Evolutionary conservation across 2,113 vertebrate species (phyloP).

Genomic region (Lucifuga dentata): DNA sequence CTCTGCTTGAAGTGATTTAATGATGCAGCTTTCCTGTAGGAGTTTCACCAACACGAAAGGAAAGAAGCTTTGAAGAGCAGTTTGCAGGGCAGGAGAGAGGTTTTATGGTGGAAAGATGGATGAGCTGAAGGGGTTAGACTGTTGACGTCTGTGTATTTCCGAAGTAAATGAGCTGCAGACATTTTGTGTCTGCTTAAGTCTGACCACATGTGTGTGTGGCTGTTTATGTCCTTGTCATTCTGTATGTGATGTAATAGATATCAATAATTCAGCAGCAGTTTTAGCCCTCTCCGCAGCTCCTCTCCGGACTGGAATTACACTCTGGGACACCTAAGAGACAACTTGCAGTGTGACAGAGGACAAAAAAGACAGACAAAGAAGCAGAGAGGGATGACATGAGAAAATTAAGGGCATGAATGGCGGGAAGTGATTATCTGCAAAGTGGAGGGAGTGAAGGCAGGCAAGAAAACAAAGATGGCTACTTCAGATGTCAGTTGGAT

Average conservation of each 20-base stretch:
- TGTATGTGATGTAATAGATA: constrained; percentile 69
- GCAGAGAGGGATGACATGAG: constrained; percentile 19
- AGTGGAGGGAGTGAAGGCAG: not conserved
- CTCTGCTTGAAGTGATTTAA: constrained; percentile 59
- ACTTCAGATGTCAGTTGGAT: not conserved
- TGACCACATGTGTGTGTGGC: constrained; percentile 29
- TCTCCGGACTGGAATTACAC: constrained; percentile 59
- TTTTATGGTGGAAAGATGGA: constrained; percentile 24
- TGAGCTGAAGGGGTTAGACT: constrained; percentile 10
- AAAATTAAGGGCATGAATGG: constrained; percentile 4
- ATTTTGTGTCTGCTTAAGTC: constrained; percentile 8
- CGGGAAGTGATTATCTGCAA: not conserved
- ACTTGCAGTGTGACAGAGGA: constrained; percentile 42
- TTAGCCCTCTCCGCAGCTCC: constrained; percentile 54
- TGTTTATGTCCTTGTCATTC: constrained; percentile 35
- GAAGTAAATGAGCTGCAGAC: constrained; percentile 4
- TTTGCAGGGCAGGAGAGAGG: constrained; percentile 24
- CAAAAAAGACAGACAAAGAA: constrained; percentile 19
- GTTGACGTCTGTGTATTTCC: not conserved
- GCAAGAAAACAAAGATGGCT: constrained; percentile 4
- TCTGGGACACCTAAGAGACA: constrained; percentile 50
- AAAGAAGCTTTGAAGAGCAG: constrained; percentile 40
- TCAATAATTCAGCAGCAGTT: constrained; percentile 78
- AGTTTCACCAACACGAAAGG: constrained; percentile 52
- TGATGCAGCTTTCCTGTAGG: constrained; percentile 56